These are phyloP conservation scores for Penaeus indicus DNA, from an alignment of 1,140 invertebrate genomes.

Conservation along the genomic window DNA sequence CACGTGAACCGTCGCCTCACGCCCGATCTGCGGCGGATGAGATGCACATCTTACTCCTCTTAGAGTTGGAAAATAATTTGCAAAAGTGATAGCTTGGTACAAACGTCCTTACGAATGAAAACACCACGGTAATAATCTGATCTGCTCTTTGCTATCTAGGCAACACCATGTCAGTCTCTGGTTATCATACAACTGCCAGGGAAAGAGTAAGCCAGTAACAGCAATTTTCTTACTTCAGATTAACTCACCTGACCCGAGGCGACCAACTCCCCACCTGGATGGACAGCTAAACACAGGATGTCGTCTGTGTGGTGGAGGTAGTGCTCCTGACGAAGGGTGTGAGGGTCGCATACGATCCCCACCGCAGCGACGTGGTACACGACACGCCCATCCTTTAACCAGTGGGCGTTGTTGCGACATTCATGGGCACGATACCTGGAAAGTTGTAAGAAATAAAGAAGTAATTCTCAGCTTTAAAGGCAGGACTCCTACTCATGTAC, in stretches of 20 bases:
- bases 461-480: neutral
- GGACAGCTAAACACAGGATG: slow-evolving; percentile 63
- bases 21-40: slow-evolving; percentile 46
- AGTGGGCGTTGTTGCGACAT: slow-evolving; percentile 63
- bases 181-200: too few species aligned
- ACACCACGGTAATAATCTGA: too few species aligned
- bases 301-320: slow-evolving; percentile 66
- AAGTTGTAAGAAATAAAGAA: neutral
- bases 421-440: slow-evolving; percentile 54
- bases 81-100: neutral
- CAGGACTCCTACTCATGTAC: neutral
- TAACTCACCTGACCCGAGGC: slow-evolving; percentile 61
- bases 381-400: slow-evolving; percentile 44
- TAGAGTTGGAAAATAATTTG: neutral
- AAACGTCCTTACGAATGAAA: too few species aligned
- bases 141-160: too few species aligned
- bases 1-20: slow-evolving; percentile 55
- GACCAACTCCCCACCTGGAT: slow-evolving; percentile 52
- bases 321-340: slow-evolving; percentile 33
- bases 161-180: too few species aligned
- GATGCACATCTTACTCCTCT: neutral
- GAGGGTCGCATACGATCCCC: slow-evolving; percentile 54
- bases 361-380: slow-evolving; percentile 64
- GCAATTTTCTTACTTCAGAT: neutral
- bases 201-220: neutral